Evolutionary conservation across 53 echinoderm and acorn worm species (phyloP).

Genomic region (Paracentrotus lividus): DNA sequence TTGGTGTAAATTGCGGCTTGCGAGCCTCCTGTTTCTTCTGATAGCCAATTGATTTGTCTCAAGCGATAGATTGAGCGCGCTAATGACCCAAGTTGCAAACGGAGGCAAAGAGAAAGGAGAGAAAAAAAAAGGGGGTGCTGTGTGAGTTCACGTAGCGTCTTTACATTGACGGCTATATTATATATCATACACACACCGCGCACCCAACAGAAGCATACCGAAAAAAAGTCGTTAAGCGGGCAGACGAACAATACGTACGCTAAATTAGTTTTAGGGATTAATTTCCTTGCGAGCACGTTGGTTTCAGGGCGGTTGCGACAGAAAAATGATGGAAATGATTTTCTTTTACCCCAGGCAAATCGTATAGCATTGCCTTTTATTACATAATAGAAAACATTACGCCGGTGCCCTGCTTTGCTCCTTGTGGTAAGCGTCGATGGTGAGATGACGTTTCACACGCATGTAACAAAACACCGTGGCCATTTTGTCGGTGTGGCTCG

Average conservation of each 20-base stretch:
- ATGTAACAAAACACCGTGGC: conserved; percentile 70
- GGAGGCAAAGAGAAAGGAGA: background rate
- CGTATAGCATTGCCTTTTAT: conserved; percentile 75
- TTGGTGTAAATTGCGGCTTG: conserved; percentile 67
- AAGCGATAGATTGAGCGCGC: conserved; percentile 64
- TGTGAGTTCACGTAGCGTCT: conserved; percentile 23
- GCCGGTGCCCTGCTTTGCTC: conserved; percentile 54
- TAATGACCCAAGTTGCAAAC: conserved; percentile 62
- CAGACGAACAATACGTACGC: conserved; percentile 69
- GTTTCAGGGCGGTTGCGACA: conserved; percentile 62
- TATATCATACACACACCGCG: conserved; percentile 73
- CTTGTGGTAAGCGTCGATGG: conserved; percentile 32
- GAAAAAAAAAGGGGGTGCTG: background rate
- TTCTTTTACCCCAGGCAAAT: conserved; percentile 65
- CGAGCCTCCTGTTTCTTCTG: conserved; percentile 71
- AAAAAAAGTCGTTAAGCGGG: conserved; percentile 72
- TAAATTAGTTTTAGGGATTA: conserved; percentile 75
- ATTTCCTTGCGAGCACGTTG: conserved; percentile 66
- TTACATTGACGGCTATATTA: conserved; percentile 62
- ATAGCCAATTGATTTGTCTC: conserved; percentile 74
- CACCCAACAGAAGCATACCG: conserved; percentile 43
- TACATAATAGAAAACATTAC: conserved; percentile 74
- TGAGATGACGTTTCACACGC: conserved; percentile 55
- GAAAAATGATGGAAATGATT: conserved; percentile 75
- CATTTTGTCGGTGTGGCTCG: conserved; percentile 66